These are phyloP conservation scores for Aplocera efformata DNA, from an alignment of 2,888 invertebrate species.

Conservation along the genomic window DNA sequence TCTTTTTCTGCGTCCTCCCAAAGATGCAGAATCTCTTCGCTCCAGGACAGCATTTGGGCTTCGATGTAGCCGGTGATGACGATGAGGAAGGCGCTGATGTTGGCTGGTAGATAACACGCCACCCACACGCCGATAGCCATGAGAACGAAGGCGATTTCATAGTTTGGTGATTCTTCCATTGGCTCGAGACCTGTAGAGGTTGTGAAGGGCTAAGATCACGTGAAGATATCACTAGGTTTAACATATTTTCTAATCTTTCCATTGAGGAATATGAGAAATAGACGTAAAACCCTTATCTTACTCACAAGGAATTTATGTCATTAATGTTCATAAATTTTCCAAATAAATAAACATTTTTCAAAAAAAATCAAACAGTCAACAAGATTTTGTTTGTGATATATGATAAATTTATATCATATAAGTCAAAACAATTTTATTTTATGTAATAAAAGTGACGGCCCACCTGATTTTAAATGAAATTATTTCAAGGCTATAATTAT, in stretches of 20 bases:
- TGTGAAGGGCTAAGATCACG: neutral
- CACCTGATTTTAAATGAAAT: no score
- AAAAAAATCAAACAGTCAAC: no score
- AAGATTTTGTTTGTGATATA: no score
- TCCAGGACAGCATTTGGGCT: slow-evolving; percentile 50
- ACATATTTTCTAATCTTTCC: neutral
- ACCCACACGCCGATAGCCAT: slow-evolving; percentile 30
- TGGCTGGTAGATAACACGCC: slow-evolving; percentile 41
- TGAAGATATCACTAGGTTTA: neutral
- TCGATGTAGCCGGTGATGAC: slow-evolving; percentile 50
- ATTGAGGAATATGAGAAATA: neutral
- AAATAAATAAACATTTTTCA: no score
- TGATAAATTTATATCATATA: no score
- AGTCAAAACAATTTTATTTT: no score
- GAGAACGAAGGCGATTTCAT: slow-evolving; percentile 39
- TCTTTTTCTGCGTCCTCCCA: slow-evolving; percentile 44
- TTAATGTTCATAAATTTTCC: no score
- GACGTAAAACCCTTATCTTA: no score
- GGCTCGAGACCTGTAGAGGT: slow-evolving; percentile 50
- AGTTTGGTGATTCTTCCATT: slow-evolving; percentile 49
- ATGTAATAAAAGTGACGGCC: no score
- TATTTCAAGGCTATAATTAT: no score
- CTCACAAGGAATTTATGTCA: no score
- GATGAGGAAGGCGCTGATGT: slow-evolving; percentile 45
- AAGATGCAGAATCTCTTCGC: slow-evolving; percentile 43